phyloP scores from a whole-genome alignment of 2,888 invertebrate genomes.

The Hyppa rectilinea region DNA sequence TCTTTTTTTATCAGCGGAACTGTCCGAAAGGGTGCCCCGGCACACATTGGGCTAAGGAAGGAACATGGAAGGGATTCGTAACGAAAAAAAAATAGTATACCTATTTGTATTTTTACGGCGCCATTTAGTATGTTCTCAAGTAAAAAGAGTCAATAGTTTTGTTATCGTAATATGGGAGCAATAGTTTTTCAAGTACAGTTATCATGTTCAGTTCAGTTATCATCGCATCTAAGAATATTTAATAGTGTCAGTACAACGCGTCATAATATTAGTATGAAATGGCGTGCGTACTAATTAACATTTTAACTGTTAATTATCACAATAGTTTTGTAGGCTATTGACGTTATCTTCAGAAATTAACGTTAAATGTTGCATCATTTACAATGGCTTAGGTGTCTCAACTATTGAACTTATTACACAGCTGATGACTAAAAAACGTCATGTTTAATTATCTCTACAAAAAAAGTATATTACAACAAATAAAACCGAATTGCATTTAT shows the following conservation, averaged over 20 bases:
- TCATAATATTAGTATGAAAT: conserved; percentile 28
- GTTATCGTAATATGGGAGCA: no score
- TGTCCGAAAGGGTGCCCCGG: no score
- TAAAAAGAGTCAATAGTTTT: no score
- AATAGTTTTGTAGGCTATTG: conserved; percentile 39
- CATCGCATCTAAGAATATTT: neutral
- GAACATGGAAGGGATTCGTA: no score
- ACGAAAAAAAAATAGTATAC: no score
- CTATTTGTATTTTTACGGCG: no score
- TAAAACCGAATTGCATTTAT: neutral
- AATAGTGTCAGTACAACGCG: neutral
- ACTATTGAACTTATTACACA: conserved; percentile 33
- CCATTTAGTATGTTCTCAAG: no score
- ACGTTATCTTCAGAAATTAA: conserved; percentile 49
- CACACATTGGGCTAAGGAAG: no score
- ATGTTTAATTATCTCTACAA: neutral
- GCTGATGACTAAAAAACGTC: neutral
- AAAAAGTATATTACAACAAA: conserved; percentile 13
- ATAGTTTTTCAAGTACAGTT: no score
- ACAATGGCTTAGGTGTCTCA: conserved; percentile 41
- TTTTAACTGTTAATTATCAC: conserved; percentile 26
- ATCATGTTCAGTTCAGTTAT: no score
- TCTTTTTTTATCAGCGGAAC: no score
- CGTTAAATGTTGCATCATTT: conserved; percentile 56
- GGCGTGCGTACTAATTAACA: conserved; percentile 49